Base-by-base conservation (phyloP, 2,113 vertebrate genomes). In the Catharus bicknelli region DNA sequence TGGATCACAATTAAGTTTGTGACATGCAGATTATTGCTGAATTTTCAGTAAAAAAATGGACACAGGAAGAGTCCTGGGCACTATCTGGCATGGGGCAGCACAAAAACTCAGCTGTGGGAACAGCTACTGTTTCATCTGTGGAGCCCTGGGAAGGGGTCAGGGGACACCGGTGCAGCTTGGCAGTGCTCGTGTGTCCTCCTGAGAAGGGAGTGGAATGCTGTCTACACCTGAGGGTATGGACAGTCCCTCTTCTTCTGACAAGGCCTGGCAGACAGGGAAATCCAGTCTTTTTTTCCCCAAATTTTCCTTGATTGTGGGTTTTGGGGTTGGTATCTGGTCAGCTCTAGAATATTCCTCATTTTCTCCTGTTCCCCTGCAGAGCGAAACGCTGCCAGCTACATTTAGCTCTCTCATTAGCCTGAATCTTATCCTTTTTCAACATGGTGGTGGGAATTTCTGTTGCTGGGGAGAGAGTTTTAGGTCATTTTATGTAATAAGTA, bases 271-370 rank as follows among this genome's bases (percentile, higher is more conserved):
- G 48, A 64, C 1, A 5, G 21, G 16, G 43, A 17, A 51, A 80
- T 40, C 17, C 13, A 53, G 10, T 11, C 7, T 5, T 12, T 23
- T 4, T 5, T 2, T 0, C 1, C 32, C 10, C 4, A 0, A 20
- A 30, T 66, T 87, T 84, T 83, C 47, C 48, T n/a, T 54, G 20
- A 29, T 27, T 45, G 54, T 1, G 1, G 22, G 3, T 55, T 79
- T 80, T 4, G 4, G 15, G 13, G 5, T 58, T 30, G 19, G 25
- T 61, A 20, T 72, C 59, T 67, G 40, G 18, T 78, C 2, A 4
- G n/a, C 18, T 75, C 48, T 27, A 48, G 48, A 68, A 67, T 48
- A 55, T 63, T 74, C 17, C 38, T 19, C 13, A 8, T 57, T 83
- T 76, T 55, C 45, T 75, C 25, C 48, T 58, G 43, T 25, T 47